phyloP scores from a whole-genome alignment of 1,140 invertebrate species.

The Samia ricini region DNA sequence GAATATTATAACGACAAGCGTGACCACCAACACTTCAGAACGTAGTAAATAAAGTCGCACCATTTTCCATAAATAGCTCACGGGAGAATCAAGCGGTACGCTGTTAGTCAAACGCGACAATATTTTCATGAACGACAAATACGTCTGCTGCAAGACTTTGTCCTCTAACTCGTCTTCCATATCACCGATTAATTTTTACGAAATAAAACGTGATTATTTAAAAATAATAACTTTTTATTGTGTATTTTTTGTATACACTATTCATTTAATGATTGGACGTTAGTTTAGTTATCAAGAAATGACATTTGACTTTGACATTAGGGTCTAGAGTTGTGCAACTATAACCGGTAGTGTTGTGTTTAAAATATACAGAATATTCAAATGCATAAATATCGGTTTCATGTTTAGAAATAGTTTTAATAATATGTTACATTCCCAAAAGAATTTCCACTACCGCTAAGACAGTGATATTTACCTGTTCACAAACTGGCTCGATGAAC shows the following conservation, averaged over 20 bases:
- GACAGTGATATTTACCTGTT: no score
- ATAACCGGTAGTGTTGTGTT: not conserved
- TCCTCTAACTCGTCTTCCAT: slow-evolving; percentile 95
- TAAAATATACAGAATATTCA: no score
- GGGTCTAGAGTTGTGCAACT: not conserved
- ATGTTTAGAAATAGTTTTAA: no score
- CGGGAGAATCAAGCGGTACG: slow-evolving; percentile 82
- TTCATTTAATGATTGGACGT: not conserved
- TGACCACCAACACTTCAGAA: slow-evolving; percentile 85
- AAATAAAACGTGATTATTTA: slow-evolving; percentile 28
- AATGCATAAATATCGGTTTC: no score
- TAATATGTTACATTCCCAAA: no score
- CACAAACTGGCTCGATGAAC: no score
- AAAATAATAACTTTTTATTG: slow-evolving; percentile 9
- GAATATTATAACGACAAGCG: slow-evolving; percentile 82
- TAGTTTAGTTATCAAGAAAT: not conserved
- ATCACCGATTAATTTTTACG: slow-evolving; percentile 31
- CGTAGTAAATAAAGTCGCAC: slow-evolving; percentile 85
- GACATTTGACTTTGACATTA: slow-evolving; percentile 10
- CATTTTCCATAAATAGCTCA: slow-evolving; percentile 85
- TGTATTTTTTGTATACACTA: slow-evolving; percentile 6
- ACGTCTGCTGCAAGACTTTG: slow-evolving; percentile 90
- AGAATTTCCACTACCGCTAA: no score
- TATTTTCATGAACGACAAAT: slow-evolving; percentile 89
- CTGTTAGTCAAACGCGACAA: slow-evolving; percentile 87